Evolutionary conservation across 2,888 invertebrate genomes (phyloP).

Genomic region (Chorisops tibialis): DNA sequence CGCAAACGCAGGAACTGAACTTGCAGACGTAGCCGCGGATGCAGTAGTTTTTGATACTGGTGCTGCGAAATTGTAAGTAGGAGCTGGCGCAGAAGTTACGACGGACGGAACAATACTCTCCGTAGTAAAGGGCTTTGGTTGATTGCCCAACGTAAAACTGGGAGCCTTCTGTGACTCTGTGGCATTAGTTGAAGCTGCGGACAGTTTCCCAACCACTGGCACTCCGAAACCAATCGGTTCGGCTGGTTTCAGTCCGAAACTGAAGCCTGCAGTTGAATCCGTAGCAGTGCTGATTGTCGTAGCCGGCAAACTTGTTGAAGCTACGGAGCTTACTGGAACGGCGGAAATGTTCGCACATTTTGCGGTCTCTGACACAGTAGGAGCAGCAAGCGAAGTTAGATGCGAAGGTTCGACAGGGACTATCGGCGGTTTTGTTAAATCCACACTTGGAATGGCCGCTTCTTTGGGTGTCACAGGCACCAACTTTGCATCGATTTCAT

Average conservation of each 20-base stretch:
- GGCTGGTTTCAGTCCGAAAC: slow-evolving; percentile 4
- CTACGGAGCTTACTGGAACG: slow-evolving; percentile 16
- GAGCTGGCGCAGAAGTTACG: neutral
- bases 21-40: slow-evolving; percentile 17
- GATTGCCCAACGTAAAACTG: neutral
- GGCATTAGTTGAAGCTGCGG: neutral
- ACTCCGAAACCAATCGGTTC: neutral
- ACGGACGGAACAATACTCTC: neutral
- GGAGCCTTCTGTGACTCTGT: neutral
- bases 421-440: neutral
- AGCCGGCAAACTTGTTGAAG: neutral
- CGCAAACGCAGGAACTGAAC: slow-evolving; percentile 22
- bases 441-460: neutral
- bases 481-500: slow-evolving; percentile 15
- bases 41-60: slow-evolving; percentile 7
- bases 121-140: too few species aligned
- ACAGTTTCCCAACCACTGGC: too few species aligned
- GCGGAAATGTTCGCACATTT: slow-evolving; percentile 23
- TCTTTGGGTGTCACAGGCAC: neutral
- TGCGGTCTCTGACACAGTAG: slow-evolving; percentile 9
- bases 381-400: neutral
- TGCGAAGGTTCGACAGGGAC: neutral
- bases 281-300: neutral
- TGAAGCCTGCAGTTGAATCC: slow-evolving; percentile 14
- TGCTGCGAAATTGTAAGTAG: neutral